These are phyloP conservation scores for Gadus chalcogrammus DNA, from an alignment of 2,113 vertebrate species.

Conservation along the genomic window DNA sequence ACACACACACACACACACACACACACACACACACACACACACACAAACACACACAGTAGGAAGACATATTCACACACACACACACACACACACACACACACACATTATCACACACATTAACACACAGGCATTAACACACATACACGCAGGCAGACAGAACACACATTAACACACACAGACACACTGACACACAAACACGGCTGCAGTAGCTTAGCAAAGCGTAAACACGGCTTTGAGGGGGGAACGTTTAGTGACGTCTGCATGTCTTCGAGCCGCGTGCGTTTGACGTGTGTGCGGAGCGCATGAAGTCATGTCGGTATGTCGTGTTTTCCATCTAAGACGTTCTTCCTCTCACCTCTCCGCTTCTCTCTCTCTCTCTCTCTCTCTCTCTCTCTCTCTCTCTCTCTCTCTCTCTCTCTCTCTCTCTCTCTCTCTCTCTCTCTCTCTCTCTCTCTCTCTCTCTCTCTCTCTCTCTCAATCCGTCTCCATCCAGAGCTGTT, in stretches of 20 bases:
- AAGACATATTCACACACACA: not conserved
- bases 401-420: slow-evolving; percentile 20
- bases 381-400: slow-evolving; percentile 18
- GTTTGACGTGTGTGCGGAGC: not conserved
- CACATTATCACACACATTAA: not conserved
- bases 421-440: slow-evolving; percentile 18
- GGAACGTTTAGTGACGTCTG: not conserved
- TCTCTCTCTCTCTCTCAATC: slow-evolving; percentile 15
- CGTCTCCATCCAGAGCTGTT: slow-evolving; percentile 82
- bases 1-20: not conserved
- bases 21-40: too few species aligned
- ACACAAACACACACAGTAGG: too few species aligned
- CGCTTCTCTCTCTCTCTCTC: slow-evolving; percentile 20
- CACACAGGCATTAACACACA: not conserved
- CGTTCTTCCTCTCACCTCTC: slow-evolving; percentile 16
- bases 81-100: not conserved
- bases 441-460: slow-evolving; percentile 20
- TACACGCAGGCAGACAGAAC: slow-evolving; percentile 16
- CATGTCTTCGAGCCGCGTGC: not conserved
- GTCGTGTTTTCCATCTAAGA: slow-evolving; percentile 43
- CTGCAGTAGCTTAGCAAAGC: not conserved
- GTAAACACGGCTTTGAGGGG: not conserved
- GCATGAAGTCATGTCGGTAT: slow-evolving; percentile 15
- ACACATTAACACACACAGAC: slow-evolving; percentile 1
- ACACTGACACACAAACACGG: not conserved